These are phyloP conservation scores for Oxystoma pomonae DNA, from an alignment of 2,888 invertebrate species.

Conservation along the genomic window DNA sequence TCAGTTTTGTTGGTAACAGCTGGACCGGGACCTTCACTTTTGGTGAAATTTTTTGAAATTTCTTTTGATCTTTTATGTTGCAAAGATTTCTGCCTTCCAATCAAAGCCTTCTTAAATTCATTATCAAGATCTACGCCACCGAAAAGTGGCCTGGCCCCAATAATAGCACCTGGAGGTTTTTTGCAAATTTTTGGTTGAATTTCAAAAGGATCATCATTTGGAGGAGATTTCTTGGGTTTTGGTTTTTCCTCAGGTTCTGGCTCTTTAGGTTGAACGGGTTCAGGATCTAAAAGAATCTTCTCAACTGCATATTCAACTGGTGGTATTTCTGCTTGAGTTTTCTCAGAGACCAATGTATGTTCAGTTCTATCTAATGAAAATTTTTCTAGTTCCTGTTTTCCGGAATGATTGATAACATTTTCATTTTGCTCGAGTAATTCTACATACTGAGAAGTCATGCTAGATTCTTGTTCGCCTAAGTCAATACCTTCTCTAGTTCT, in stretches of 20 bases:
- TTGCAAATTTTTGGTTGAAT: constrained; percentile 36
- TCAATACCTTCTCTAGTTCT: constrained; percentile 24
- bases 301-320: not conserved
- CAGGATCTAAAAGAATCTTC: not conserved
- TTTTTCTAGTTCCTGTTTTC: constrained; percentile 6
- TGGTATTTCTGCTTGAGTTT: not conserved
- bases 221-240: constrained; percentile 8
- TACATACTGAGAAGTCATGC: not conserved
- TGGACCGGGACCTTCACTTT: constrained; percentile 26
- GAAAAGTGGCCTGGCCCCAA: constrained; percentile 45
- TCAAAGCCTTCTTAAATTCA: constrained; percentile 45
- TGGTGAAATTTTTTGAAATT: constrained; percentile 25
- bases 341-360: constrained; percentile 11
- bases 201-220: constrained; percentile 22
- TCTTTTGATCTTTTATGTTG: constrained; percentile 34
- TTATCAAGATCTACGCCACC: constrained; percentile 44
- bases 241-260: constrained; percentile 1
- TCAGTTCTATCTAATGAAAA: constrained; percentile 11
- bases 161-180: constrained; percentile 44
- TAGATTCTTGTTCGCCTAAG: not conserved
- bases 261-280: not conserved
- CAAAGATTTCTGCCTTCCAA: constrained; percentile 38
- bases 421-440: constrained; percentile 1
- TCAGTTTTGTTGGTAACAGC: constrained; percentile 33
- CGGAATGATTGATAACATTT: constrained; percentile 7